Percentiles rank a stretch among this genome's conserved stretches.
These are phyloP conservation scores for Apaloderma vittatum DNA, from an alignment of 2,113 vertebrate species.

Conservation along the genomic window DNA sequence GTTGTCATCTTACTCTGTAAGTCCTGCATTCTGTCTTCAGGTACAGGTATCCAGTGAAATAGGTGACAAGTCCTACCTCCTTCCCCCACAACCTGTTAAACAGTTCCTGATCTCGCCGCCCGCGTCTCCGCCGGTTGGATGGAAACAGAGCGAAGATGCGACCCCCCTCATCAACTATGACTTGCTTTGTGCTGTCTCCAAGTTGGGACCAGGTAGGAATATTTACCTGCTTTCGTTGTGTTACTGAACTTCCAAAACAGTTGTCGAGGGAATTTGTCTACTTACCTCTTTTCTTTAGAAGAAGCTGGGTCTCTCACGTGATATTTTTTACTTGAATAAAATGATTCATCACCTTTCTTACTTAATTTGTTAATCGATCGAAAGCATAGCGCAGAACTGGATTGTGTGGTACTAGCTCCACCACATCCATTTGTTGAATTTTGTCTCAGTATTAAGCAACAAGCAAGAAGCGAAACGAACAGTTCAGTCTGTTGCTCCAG, in stretches of 20 bases:
- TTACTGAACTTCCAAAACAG: neutral
- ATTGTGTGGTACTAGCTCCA: neutral
- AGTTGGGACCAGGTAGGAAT: slow-evolving; percentile 91
- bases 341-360: neutral
- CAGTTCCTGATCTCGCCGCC: slow-evolving; percentile 98
- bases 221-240: neutral
- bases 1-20: neutral
- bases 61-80: slow-evolving; percentile 91
- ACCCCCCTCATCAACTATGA: slow-evolving; percentile 95
- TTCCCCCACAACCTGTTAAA: slow-evolving; percentile 91
- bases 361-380: neutral
- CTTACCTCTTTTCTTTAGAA: neutral
- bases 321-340: neutral
- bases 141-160: slow-evolving; percentile 95
- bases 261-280: neutral
- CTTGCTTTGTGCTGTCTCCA: slow-evolving; percentile 95
- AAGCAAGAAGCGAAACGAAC: neutral
- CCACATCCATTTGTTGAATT: neutral
- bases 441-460: neutral
- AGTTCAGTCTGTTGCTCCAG: neutral
- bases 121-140: slow-evolving; percentile 93
- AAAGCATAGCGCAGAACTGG: neutral
- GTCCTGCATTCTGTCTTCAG: slow-evolving; percentile 67
- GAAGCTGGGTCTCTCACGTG: neutral
- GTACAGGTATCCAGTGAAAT: slow-evolving; percentile 88